Evolutionary conservation across 2,797 vertebrate genomes (phyloP).

Genomic region (Lithobates pipiens): DNA sequence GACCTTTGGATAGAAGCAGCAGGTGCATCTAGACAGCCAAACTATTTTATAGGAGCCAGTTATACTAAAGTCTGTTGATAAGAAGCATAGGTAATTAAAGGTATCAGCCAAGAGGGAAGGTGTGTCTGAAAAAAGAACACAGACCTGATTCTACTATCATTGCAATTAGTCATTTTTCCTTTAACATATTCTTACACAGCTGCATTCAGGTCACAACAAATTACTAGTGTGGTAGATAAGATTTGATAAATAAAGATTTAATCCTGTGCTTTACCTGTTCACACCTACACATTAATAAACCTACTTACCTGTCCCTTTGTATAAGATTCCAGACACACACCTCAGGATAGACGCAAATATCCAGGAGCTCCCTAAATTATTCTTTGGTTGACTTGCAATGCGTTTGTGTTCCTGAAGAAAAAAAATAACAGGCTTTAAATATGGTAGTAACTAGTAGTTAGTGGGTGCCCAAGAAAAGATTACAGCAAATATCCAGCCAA

Average conservation of each 20-base stretch:
- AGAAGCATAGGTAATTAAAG: constrained; percentile 64
- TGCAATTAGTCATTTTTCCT: constrained; percentile 42
- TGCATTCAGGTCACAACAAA: constrained; percentile 68
- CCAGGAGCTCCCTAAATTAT: not conserved
- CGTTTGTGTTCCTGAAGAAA: not conserved
- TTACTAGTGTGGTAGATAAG: constrained; percentile 72
- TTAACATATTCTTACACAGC: constrained; percentile 68
- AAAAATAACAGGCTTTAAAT: not conserved
- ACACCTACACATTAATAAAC: constrained; percentile 14
- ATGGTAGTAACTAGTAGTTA: no score
- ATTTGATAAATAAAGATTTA: constrained; percentile 71
- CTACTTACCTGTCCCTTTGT: constrained; percentile 30
- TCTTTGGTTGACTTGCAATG: not conserved
- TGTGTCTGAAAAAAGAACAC: constrained; percentile 67
- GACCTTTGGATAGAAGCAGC: constrained; percentile 71
- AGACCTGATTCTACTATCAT: constrained; percentile 67
- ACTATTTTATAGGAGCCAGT: constrained; percentile 66
- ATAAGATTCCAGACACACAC: not conserved
- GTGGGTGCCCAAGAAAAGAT: no score
- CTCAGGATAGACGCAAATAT: not conserved
- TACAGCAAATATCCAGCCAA: no score
- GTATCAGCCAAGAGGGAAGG: constrained; percentile 66
- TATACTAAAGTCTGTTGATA: constrained; percentile 69
- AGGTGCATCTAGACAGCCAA: constrained; percentile 66
- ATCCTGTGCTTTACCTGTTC: constrained; percentile 27